These are phyloP conservation scores for Gonioctena quinquepunctata DNA, from an alignment of 1,140 invertebrate species.

Conservation along the genomic window DNA sequence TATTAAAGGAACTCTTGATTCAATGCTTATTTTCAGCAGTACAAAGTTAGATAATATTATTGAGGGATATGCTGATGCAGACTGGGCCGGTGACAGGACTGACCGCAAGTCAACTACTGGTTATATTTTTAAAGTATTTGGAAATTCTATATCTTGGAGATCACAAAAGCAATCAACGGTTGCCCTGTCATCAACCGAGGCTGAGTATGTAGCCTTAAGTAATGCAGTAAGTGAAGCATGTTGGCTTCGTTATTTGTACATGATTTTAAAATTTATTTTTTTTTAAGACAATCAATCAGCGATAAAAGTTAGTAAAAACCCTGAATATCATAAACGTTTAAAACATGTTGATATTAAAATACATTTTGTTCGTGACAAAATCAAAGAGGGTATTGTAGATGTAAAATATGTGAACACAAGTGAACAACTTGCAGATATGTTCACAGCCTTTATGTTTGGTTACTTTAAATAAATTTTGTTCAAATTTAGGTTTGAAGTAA, in stretches of 20 bases:
- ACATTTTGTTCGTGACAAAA: conserved; percentile 45
- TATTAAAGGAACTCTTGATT: not conserved
- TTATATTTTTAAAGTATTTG: conserved; percentile 45
- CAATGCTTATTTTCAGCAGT: not conserved
- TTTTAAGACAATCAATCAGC: conserved; percentile 37
- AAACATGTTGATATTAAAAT: conserved; percentile 50
- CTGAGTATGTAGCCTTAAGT: conserved; percentile 38
- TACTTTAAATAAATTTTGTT: too few relatives aligned
- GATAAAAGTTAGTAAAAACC: conserved; percentile 43
- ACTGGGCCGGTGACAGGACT: conserved; percentile 50
- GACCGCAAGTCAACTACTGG: conserved; percentile 55
- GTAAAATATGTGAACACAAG: not conserved
- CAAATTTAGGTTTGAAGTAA: too few relatives aligned
- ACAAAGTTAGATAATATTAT: conserved; percentile 3
- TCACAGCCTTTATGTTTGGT: not conserved
- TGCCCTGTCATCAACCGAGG: conserved; percentile 37
- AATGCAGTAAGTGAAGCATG: conserved; percentile 18
- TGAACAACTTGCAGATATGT: not conserved
- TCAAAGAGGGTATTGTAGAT: not conserved
- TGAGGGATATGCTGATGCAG: conserved; percentile 52
- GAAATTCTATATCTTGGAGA: conserved; percentile 26
- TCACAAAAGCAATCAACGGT: conserved; percentile 36
- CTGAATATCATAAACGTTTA: conserved; percentile 39
- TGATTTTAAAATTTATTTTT: conserved; percentile 2
- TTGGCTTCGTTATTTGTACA: conserved; percentile 14